Conservation (phyloP, 2,113 vertebrate species). For the Coryphaenoides rupestris region DNA sequence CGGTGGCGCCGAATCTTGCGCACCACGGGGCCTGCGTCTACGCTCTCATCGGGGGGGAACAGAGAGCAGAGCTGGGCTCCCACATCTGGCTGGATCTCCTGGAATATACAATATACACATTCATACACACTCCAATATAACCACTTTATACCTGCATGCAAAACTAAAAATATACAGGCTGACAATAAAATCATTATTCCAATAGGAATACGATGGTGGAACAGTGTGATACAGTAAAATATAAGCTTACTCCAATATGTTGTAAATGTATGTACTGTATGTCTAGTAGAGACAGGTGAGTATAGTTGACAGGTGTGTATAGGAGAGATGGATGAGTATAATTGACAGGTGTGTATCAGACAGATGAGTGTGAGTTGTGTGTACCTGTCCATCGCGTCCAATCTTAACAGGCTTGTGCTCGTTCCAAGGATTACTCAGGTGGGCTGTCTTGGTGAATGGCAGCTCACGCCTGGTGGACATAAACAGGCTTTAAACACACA, state of each 20-base stretch:
- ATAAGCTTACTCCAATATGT: no score
- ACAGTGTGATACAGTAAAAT: no score
- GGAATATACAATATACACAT: conserved; percentile 25
- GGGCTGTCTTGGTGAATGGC: conserved; percentile 94
- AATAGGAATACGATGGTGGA: no score
- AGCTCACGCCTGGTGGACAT: conserved; percentile 82
- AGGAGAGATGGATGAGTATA: no score
- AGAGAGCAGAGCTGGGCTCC: conserved; percentile 94
- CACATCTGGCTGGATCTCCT: conserved; percentile 95
- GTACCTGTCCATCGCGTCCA: conserved; percentile 96
- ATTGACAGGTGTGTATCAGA: no score
- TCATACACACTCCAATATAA: no score
- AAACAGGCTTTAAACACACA: neutral
- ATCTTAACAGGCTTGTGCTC: conserved; percentile 98
- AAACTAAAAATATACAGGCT: no score
- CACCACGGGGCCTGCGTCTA: conserved; percentile 96
- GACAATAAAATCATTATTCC: no score
- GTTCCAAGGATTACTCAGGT: conserved; percentile 96
- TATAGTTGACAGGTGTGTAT: no score
- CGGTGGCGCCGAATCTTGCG: conserved; percentile 92
- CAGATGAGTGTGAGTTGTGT: neutral
- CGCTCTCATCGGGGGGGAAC: conserved; percentile 94
- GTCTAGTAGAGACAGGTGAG: no score
- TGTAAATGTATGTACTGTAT: no score
- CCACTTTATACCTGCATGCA: no score